Evolutionary conservation across 2,797 vertebrate species (phyloP).

Genomic region (Sebastes kiyomatsui): DNA sequence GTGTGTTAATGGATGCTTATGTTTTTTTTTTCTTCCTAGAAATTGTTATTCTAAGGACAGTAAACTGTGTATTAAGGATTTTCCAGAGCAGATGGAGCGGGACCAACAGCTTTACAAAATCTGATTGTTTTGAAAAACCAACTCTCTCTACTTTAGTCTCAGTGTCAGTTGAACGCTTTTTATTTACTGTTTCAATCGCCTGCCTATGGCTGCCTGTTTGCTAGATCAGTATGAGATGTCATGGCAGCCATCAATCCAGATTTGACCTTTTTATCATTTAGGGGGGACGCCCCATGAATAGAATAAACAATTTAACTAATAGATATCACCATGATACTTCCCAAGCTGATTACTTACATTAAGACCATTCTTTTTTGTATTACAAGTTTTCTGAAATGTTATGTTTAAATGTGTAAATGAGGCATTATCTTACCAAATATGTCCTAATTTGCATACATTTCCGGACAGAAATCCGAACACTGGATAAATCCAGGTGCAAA

Average conservation of each 20-base stretch:
- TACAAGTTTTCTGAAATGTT: not conserved
- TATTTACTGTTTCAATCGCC: not conserved
- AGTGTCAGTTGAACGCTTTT: not conserved
- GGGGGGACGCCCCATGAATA: not conserved
- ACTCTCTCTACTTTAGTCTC: not conserved
- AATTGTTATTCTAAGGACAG: slow-evolving; percentile 61
- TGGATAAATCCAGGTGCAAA: not conserved
- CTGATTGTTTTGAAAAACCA: not conserved
- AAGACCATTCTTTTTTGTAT: not conserved
- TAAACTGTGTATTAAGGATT: slow-evolving; percentile 50
- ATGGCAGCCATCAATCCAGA: not conserved
- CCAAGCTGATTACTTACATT: not conserved
- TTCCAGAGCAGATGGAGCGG: slow-evolving; percentile 6
- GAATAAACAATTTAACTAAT: not conserved
- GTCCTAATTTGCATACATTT: no score
- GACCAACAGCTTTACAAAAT: not conserved
- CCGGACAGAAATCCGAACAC: no score
- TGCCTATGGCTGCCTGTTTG: not conserved
- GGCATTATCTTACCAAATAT: not conserved
- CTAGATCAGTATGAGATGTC: not conserved
- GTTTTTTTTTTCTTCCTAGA: slow-evolving; percentile 59
- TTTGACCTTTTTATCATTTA: not conserved
- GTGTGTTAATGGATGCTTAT: slow-evolving; percentile 71
- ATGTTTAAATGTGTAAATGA: not conserved
- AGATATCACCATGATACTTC: not conserved